Percentiles rank a stretch among this genome's conserved stretches.
Conservation (phyloP, 1,140 invertebrate genomes). For the Helicoverpa zea region DNA sequence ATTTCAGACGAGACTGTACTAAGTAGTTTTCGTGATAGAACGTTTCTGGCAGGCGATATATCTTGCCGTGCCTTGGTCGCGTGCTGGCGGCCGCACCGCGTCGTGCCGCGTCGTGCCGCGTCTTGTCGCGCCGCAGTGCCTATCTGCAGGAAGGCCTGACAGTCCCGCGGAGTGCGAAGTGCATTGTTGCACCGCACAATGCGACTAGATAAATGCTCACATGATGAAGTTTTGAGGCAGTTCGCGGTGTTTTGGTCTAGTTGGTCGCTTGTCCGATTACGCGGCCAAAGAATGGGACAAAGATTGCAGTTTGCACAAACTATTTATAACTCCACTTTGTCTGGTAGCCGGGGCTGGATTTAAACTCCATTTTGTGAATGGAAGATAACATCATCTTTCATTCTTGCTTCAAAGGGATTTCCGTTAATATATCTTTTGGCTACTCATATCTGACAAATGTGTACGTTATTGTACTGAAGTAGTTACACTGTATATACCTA, state of each 20-base stretch:
- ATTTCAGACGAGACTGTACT: conserved; percentile 37
- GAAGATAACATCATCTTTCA: background rate
- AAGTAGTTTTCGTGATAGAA: conserved; percentile 44
- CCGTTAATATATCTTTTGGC: background rate
- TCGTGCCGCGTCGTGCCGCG: background rate
- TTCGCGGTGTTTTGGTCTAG: conserved; percentile 29
- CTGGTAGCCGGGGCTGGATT: background rate
- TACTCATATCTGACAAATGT: background rate
- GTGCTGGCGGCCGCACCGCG: conserved; percentile 6
- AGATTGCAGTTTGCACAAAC: conserved; percentile 24
- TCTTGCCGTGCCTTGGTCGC: conserved; percentile 7
- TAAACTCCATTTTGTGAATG: conserved; percentile 5
- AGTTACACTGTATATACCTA: too few relatives aligned
- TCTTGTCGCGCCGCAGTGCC: conserved; percentile 8
- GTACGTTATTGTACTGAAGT: too few relatives aligned
- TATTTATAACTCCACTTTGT: conserved; percentile 21
- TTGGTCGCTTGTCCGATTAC: conserved; percentile 22
- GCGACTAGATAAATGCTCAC: conserved; percentile 36
- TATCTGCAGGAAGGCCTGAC: conserved; percentile 41
- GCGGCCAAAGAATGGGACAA: conserved; percentile 31
- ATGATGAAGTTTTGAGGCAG: conserved; percentile 40
- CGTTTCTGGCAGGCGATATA: conserved; percentile 38
- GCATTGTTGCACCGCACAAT: conserved; percentile 34
- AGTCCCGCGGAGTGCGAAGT: conserved; percentile 7
- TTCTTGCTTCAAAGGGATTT: background rate